These are phyloP conservation scores for Hippasteria phrygiana DNA, from an alignment of 53 echinoderm and acorn worm species.

Conservation along the genomic window DNA sequence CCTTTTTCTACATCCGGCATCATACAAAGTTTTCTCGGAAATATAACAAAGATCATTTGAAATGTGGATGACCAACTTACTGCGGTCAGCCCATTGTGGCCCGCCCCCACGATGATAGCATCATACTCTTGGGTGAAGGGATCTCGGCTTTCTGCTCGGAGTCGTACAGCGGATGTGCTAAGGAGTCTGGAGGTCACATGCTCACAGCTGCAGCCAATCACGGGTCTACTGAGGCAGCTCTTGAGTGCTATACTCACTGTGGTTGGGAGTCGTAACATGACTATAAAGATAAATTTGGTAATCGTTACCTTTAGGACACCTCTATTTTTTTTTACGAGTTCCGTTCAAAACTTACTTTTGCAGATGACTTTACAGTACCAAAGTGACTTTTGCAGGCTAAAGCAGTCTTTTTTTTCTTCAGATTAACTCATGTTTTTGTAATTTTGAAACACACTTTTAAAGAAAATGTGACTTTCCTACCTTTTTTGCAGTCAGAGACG, in stretches of 20 bases:
- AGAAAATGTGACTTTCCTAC: too few species aligned
- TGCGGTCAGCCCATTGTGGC: slow-evolving; percentile 94
- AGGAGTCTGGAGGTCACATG: slow-evolving; percentile 42
- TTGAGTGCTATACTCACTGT: neutral
- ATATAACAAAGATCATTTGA: neutral
- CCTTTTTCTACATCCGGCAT: neutral
- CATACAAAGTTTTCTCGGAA: neutral
- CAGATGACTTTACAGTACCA: too few species aligned
- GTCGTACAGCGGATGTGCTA: neutral
- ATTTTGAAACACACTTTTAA: too few species aligned
- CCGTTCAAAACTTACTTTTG: too few species aligned
- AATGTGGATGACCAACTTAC: slow-evolving; percentile 70
- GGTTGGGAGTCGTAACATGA: slow-evolving; percentile 6
- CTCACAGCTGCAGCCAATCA: slow-evolving; percentile 26
- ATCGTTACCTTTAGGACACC: too few species aligned
- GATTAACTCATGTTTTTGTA: too few species aligned
- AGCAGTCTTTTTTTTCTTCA: too few species aligned
- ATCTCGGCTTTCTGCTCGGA: slow-evolving; percentile 2
- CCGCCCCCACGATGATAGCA: slow-evolving; percentile 90
- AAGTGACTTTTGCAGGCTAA: too few species aligned
- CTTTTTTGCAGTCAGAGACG: too few species aligned
- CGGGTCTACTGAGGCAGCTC: neutral
- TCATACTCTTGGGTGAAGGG: slow-evolving; percentile 85
- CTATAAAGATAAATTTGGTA: too few species aligned
- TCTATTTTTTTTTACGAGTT: too few species aligned